Conservation (phyloP, 2,888 invertebrate genomes). For the Drosophila pullipes region DNA sequence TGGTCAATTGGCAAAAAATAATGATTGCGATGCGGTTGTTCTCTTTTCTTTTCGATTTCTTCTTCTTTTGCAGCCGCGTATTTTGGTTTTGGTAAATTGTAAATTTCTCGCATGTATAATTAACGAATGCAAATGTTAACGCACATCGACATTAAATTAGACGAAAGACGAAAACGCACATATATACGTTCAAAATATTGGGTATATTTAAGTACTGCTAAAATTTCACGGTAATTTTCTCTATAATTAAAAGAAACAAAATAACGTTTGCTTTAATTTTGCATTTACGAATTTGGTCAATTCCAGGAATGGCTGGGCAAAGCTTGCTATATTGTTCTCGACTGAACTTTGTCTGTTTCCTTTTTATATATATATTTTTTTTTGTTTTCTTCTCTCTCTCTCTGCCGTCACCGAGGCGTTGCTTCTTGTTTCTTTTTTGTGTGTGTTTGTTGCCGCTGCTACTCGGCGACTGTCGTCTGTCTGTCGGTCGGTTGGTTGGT, state of each 20-base stretch:
- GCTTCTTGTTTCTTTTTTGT: constrained; percentile 70
- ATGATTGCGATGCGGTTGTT: constrained; percentile 14
- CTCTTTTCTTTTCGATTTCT: constrained; percentile 8
- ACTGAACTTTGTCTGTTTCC: constrained; percentile 13
- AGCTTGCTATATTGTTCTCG: constrained; percentile 57
- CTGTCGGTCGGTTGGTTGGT: constrained; percentile 36
- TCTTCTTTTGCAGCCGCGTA: constrained; percentile 17
- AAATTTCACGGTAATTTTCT: constrained; percentile 78
- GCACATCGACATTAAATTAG: constrained; percentile 61
- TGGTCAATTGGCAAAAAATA: constrained; percentile 28
- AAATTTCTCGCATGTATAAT: constrained; percentile 40
- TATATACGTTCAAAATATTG: constrained; percentile 63
- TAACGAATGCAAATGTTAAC: constrained; percentile 51
- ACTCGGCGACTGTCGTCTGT: constrained; percentile 43
- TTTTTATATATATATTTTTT: constrained; percentile 15
- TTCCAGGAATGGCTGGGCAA: constrained; percentile 50
- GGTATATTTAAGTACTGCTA: constrained; percentile 66
- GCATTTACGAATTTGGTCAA: constrained; percentile 66
- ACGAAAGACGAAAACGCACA: constrained; percentile 62
- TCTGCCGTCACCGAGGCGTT: constrained; percentile 56
- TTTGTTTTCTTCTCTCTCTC: constrained; percentile 11
- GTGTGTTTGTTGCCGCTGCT: constrained; percentile 33
- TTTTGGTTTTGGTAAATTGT: constrained; percentile 29
- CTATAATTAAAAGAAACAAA: constrained; percentile 70
- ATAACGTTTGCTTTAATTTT: constrained; percentile 69